A percentile compares a stretch with the other conserved stretches of the same genome.
Evolutionary conservation across 2,888 invertebrate genomes (phyloP).

Genomic region (Tinea semifulvella): DNA sequence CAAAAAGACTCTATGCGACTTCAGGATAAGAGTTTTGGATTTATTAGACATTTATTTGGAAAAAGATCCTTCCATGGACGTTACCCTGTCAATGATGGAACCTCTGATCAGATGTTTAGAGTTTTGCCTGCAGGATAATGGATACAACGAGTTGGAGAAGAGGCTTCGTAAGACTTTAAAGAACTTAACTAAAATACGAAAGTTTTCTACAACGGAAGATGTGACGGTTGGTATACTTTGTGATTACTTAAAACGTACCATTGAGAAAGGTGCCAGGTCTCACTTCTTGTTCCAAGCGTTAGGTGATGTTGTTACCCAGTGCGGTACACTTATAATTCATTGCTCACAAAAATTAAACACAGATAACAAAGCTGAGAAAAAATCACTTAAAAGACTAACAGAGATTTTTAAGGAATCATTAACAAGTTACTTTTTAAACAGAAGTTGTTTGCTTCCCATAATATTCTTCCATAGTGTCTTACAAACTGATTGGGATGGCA

Average conservation of each 20-base stretch:
- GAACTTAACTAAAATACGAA: slow-evolving; percentile 66
- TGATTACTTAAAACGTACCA: slow-evolving; percentile 63
- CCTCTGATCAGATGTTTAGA: slow-evolving; percentile 74
- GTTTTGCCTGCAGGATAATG: slow-evolving; percentile 73
- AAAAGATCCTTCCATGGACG: slow-evolving; percentile 72
- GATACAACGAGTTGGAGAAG: slow-evolving; percentile 72
- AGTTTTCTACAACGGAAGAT: slow-evolving; percentile 65
- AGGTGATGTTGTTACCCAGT: slow-evolving; percentile 70
- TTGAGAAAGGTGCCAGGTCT: slow-evolving; percentile 71
- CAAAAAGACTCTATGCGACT: slow-evolving; percentile 74
- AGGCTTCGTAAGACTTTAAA: slow-evolving; percentile 71
- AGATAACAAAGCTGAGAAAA: slow-evolving; percentile 17
- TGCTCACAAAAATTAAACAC: slow-evolving; percentile 62
- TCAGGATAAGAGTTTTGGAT: slow-evolving; percentile 78
- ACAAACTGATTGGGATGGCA: slow-evolving; percentile 72
- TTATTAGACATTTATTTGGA: slow-evolving; percentile 78
- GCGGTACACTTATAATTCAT: slow-evolving; percentile 70
- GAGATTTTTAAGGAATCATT: slow-evolving; percentile 63
- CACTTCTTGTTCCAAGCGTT: slow-evolving; percentile 72
- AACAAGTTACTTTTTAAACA: slow-evolving; percentile 68
- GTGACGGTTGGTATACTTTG: slow-evolving; percentile 62
- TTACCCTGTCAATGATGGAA: slow-evolving; percentile 74
- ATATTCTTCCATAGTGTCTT: slow-evolving; percentile 72
- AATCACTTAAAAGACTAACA: slow-evolving; percentile 39
- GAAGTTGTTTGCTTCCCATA: slow-evolving; percentile 71